Evolutionary conservation across 2,113 vertebrate species (phyloP), one percentile per base, ranked within the genome.

Genomic region (Epinephelus fuscoguttatus): DNA sequence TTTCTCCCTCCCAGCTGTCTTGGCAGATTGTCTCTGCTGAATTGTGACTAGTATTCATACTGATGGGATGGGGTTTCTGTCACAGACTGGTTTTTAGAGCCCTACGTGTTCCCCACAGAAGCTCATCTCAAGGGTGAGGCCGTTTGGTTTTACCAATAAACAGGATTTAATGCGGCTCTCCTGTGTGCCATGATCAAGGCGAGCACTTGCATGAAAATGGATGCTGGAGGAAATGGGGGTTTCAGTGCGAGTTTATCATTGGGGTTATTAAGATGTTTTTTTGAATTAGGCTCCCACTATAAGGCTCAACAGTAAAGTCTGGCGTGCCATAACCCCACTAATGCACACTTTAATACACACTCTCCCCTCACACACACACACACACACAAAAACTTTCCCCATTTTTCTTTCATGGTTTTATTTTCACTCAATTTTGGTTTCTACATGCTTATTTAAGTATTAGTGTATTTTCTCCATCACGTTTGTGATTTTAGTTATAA

Each of bases 71-170:
- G 77, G 75, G 77, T 83, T 92, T 90, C 86, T 80, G 82, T 89
- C 82, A 75, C 80, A 88, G 78, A 57, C 60, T 9, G 70, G 76
- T 52, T 84, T 89, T 90, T 85, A 83, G 83, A 82, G 85, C 71
- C 78, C 37, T 37, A 52, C 79, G 42, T 70, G 77, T 75, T 88
- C 74, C 71, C 72, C 5, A n/a, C 82, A 74, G 81, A 83, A 77
- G 85, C 87, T 88, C 84, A 83, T 90, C 88, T 90, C 80, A 74
- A 83, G 78, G 87, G 84, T 71, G 73, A 70, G 78, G 82, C 59
- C 69, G 82, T 88, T 92, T 85, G 86, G 75, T 89, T 89, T 79
- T 61, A 88, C 81, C 76, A 86, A 92, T 92, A 92, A 94, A 94
- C 77, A 81, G 84, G 90, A 92, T 92, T 92, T 91, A 92, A 88